phyloP scores from a whole-genome alignment of 2,113 vertebrate genomes.

The Platanista minor region DNA sequence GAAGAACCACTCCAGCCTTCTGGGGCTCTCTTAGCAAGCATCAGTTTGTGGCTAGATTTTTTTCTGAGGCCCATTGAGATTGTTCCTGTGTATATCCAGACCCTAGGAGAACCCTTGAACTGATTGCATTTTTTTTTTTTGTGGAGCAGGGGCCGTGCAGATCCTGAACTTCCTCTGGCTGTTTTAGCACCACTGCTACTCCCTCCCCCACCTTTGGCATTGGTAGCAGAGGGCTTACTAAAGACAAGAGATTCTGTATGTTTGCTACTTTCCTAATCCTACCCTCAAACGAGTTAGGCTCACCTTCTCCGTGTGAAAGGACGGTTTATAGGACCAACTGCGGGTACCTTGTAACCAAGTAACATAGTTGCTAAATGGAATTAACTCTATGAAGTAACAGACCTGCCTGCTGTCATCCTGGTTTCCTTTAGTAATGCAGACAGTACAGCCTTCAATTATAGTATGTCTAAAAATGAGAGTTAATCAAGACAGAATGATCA shows the following conservation, averaged over 20 bases:
- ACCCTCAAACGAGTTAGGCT: not conserved
- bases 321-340: not conserved
- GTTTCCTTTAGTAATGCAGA: constrained; percentile 17
- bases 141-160: not conserved
- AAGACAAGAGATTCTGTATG: not conserved
- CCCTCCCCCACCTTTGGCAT: rapidly evolving
- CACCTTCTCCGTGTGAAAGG: not conserved
- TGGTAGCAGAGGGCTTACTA: too few species aligned
- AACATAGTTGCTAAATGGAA: not conserved
- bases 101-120: not conserved
- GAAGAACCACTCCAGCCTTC: not conserved
- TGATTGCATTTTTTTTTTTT: not conserved
- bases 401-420: not conserved
- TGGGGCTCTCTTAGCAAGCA: not conserved
- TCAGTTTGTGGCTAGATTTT: not conserved
- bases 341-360: not conserved
- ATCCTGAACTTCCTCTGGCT: not conserved
- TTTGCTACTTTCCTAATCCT: not conserved
- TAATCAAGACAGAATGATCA: constrained; percentile 22
- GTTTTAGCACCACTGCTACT: not conserved
- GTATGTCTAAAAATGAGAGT: not conserved
- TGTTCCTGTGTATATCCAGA: not conserved
- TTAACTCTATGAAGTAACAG: not conserved
- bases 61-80: not conserved
- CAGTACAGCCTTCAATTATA: not conserved